These are phyloP conservation scores for Takifugu flavidus DNA, from an alignment of 2,113 vertebrate species.

Conservation along the genomic window DNA sequence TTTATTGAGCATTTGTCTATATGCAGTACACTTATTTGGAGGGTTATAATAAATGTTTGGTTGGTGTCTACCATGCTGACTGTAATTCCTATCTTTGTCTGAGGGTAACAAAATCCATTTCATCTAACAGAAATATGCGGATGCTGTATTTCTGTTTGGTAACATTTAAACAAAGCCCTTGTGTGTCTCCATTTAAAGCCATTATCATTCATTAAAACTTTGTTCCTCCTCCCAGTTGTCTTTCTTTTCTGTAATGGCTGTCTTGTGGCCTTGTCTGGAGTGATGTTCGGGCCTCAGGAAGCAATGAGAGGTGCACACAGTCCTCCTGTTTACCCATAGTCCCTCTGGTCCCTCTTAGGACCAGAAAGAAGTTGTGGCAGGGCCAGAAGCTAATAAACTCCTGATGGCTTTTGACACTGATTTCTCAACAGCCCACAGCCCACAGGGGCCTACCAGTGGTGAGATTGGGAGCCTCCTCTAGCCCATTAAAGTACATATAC, in stretches of 20 bases:
- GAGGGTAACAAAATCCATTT: not conserved
- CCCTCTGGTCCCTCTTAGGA: conserved; percentile 48
- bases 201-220: conserved; percentile 37
- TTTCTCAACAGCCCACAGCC: conserved; percentile 66
- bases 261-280: not conserved
- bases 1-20: too few relatives aligned
- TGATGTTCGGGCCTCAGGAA: conserved; percentile 34
- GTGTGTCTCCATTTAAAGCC: not conserved
- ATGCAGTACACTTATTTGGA: too few relatives aligned
- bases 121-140: too few relatives aligned
- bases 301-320: conserved; percentile 31
- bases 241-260: conserved; percentile 40
- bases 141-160: too few relatives aligned
- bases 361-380: conserved; percentile 31
- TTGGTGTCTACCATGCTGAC: too few relatives aligned
- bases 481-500: conserved; percentile 71
- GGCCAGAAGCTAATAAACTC: conserved; percentile 67
- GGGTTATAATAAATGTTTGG: too few relatives aligned
- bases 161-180: not conserved
- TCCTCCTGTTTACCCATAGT: conserved; percentile 67
- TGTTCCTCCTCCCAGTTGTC: conserved; percentile 49
- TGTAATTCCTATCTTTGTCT: not conserved
- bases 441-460: conserved; percentile 58
- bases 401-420: conserved; percentile 75
- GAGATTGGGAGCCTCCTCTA: conserved; percentile 63